These are phyloP conservation scores for Stenodera caucasica DNA, from an alignment of 2,888 invertebrate genomes.

Conservation along the genomic window DNA sequence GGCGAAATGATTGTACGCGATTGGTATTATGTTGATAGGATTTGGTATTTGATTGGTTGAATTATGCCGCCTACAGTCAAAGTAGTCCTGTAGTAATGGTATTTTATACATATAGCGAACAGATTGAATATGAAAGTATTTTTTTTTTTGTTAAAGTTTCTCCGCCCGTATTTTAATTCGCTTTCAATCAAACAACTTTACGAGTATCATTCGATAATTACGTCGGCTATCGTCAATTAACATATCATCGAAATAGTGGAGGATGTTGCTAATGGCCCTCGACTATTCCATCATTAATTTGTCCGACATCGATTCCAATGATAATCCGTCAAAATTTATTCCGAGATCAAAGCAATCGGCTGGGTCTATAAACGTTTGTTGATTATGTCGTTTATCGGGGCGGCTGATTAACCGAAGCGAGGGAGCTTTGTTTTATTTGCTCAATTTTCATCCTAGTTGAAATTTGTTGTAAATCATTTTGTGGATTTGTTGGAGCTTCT, in stretches of 20 bases:
- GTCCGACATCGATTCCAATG: too few species aligned
- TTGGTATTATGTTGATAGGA: conserved; percentile 27
- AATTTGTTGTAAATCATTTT: conserved; percentile 37
- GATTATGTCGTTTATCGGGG: conserved; percentile 4
- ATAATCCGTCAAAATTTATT: too few species aligned
- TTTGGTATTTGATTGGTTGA: conserved; percentile 35
- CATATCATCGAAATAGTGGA: too few species aligned
- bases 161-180: too few species aligned
- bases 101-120: conserved; percentile 15
- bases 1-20: conserved; percentile 19
- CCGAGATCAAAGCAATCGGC: too few species aligned
- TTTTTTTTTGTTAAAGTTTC: neutral
- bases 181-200: neutral
- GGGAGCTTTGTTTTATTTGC: neutral
- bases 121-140: conserved; percentile 15
- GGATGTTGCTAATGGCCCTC: too few species aligned
- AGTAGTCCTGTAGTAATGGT: conserved; percentile 11
- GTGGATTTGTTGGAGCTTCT: conserved; percentile 27
- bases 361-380: too few species aligned
- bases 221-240: too few species aligned
- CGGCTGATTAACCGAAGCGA: conserved; percentile 1
- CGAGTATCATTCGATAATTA: neutral
- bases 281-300: too few species aligned
- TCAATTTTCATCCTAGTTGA: conserved; percentile 1
- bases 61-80: conserved; percentile 35